phyloP scores from a whole-genome alignment of 2,888 invertebrate genomes.

The Sarcophaga subvicina region DNA sequence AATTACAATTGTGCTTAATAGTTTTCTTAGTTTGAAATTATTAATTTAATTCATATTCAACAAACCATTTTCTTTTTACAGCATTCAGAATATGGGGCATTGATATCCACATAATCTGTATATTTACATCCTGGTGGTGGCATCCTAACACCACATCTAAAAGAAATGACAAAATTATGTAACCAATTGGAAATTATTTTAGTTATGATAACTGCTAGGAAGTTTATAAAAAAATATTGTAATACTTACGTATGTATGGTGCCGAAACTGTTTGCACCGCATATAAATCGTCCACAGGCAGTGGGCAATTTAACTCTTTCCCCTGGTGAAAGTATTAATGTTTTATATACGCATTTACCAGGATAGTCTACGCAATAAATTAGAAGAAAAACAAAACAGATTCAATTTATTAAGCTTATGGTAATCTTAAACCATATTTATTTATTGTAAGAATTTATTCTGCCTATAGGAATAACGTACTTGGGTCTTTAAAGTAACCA shows the following conservation, averaged over 20 bases:
- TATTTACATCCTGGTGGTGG: background rate
- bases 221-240: too few relatives aligned
- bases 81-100: constrained; percentile 45
- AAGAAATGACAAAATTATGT: background rate
- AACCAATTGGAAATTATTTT: too few relatives aligned
- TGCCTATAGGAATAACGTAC: too few relatives aligned
- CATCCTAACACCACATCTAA: background rate
- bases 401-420: too few relatives aligned
- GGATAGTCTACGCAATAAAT: constrained; percentile 25
- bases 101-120: constrained; percentile 24
- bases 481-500: too few relatives aligned
- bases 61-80: constrained; percentile 34
- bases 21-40: too few relatives aligned
- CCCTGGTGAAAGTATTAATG: constrained; percentile 32
- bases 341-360: constrained; percentile 45
- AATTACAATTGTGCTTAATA: too few relatives aligned
- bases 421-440: too few relatives aligned
- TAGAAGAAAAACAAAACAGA: too few relatives aligned
- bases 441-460: too few relatives aligned
- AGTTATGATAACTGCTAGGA: too few relatives aligned
- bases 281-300: constrained; percentile 15
- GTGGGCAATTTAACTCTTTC: constrained; percentile 15
- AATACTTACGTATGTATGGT: constrained; percentile 31
- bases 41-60: too few relatives aligned
- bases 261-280: constrained; percentile 16